Percentiles rank a stretch among this genome's conserved stretches.
Evolutionary conservation across 2,797 vertebrate genomes (phyloP).

Genomic region (Epinephelus awoara): DNA sequence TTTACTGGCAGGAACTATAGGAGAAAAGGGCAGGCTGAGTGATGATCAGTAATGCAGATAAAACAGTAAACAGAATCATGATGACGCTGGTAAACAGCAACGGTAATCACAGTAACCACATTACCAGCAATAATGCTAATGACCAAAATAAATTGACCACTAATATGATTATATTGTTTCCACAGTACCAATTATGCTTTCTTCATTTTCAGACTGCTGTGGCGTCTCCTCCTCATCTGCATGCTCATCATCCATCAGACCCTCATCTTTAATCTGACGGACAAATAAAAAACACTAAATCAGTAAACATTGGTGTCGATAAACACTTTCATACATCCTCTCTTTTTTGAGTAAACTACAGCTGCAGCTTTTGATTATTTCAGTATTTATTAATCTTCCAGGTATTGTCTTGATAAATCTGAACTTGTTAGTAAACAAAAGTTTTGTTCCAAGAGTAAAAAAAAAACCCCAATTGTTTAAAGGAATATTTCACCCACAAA

Average conservation of each 20-base stretch:
- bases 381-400: not conserved
- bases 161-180: constrained; percentile 17
- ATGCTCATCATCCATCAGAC: constrained; percentile 74
- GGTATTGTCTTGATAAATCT: not conserved
- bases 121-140: not conserved
- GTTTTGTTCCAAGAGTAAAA: not conserved
- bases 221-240: constrained; percentile 69
- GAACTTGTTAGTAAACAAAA: too few species aligned
- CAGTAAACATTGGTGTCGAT: not conserved
- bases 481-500: too few species aligned
- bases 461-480: not conserved
- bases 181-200: constrained; percentile 81
- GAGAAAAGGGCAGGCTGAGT: constrained; percentile 34
- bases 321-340: not conserved
- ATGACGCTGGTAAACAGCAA: constrained; percentile 11
- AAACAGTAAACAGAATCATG: constrained; percentile 20
- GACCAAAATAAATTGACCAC: not conserved
- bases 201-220: constrained; percentile 70
- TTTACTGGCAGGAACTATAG: constrained; percentile 84
- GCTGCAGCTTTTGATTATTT: not conserved
- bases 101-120: constrained; percentile 15
- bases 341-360: not conserved
- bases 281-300: constrained; percentile 20
- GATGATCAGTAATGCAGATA: constrained; percentile 28
- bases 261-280: constrained; percentile 86